phyloP scores from a whole-genome alignment of 2,888 invertebrate genomes.

The Epicampocera succincta region DNA sequence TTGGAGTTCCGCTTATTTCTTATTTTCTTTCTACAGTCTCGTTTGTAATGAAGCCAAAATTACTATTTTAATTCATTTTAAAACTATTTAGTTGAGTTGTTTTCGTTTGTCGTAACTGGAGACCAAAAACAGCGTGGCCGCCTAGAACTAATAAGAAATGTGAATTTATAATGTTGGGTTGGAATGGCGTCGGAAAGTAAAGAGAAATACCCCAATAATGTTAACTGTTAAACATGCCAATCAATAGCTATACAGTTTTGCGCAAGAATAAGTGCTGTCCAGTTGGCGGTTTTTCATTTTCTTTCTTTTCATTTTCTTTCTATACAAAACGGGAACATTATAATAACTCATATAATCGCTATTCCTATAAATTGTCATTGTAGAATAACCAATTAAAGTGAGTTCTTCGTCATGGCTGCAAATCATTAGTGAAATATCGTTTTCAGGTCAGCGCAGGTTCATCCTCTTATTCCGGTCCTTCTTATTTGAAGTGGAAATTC shows the following conservation, averaged over 20 bases:
- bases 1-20: slow-evolving; percentile 6
- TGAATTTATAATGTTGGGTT: slow-evolving; percentile 14
- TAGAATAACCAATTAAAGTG: too few relatives aligned
- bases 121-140: slow-evolving; percentile 57
- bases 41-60: slow-evolving; percentile 46
- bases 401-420: too few relatives aligned
- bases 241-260: not conserved
- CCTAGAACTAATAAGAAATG: slow-evolving; percentile 1
- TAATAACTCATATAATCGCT: too few relatives aligned
- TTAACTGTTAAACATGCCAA: slow-evolving; percentile 44
- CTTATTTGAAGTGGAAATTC: too few relatives aligned
- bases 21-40: not conserved
- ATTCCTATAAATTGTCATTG: too few relatives aligned
- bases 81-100: slow-evolving; percentile 17
- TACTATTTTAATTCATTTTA: slow-evolving; percentile 54
- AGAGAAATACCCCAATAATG: slow-evolving; percentile 21
- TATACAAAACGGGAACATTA: too few relatives aligned
- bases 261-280: not conserved
- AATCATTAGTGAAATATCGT: too few relatives aligned
- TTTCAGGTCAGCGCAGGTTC: too few relatives aligned
- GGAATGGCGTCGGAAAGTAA: not conserved
- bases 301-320: too few relatives aligned
- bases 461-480: too few relatives aligned
- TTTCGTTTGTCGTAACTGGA: slow-evolving; percentile 8
- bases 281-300: not conserved